Percentiles rank a stretch among this genome's conserved stretches.
Conservation (phyloP, 2,888 invertebrate genomes). For the Tachina fera region DNA sequence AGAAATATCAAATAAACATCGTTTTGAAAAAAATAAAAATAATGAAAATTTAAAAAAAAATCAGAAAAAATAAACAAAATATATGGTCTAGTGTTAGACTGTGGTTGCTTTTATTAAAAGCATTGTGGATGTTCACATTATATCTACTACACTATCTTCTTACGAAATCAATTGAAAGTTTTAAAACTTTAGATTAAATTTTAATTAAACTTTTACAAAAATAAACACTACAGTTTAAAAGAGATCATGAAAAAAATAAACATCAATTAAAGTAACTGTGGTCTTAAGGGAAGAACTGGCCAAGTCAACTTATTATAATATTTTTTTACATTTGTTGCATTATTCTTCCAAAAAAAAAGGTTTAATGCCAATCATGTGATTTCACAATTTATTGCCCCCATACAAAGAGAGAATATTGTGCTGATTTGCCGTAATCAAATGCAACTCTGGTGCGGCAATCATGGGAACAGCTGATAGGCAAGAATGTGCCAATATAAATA, state of each 20-base stretch:
- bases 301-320: too few species aligned
- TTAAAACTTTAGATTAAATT: constrained; percentile 54
- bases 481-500: too few species aligned
- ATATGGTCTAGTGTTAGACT: constrained; percentile 29
- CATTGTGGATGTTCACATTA: not conserved
- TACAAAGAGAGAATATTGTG: too few species aligned
- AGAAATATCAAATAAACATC: constrained; percentile 7
- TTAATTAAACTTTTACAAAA: constrained; percentile 58
- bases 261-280: too few species aligned
- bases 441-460: too few species aligned
- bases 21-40: not conserved
- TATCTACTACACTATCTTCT: constrained; percentile 3
- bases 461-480: too few species aligned
- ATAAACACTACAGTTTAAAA: constrained; percentile 32
- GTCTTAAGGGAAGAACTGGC: too few species aligned
- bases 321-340: too few species aligned
- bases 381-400: too few species aligned
- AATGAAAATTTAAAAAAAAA: constrained; percentile 12
- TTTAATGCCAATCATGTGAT: too few species aligned
- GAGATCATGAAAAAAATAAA: constrained; percentile 20
- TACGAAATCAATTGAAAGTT: constrained; percentile 51
- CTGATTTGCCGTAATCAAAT: too few species aligned
- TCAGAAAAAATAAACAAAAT: constrained; percentile 23
- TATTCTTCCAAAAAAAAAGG: too few species aligned
- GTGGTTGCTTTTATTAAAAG: constrained; percentile 11